phyloP scores from a whole-genome alignment of 2,888 invertebrate genomes.

The Coenonympha glycerion region DNA sequence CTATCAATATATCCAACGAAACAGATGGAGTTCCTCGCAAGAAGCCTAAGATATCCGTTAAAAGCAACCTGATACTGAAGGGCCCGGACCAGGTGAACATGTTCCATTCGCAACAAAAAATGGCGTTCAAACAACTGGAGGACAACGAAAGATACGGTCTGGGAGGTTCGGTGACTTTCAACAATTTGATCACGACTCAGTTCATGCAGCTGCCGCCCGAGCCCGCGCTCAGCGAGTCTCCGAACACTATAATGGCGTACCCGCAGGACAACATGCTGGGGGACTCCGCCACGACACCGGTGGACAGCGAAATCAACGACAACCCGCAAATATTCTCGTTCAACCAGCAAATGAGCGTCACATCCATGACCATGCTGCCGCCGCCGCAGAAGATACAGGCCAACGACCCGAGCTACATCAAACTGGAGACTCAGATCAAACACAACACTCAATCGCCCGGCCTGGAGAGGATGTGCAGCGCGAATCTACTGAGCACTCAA shows the following conservation, averaged over 20 bases:
- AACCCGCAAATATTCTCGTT: constrained; percentile 61
- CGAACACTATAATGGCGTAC: constrained; percentile 53
- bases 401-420: constrained; percentile 67
- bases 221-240: constrained; percentile 56
- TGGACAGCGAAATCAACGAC: constrained; percentile 45
- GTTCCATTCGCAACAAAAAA: constrained; percentile 70
- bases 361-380: constrained; percentile 55
- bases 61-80: constrained; percentile 69
- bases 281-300: constrained; percentile 52
- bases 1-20: constrained; percentile 50
- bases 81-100: constrained; percentile 69
- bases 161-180: constrained; percentile 62
- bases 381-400: constrained; percentile 58
- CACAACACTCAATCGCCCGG: constrained; percentile 69
- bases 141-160: constrained; percentile 63
- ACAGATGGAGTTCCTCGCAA: constrained; percentile 59
- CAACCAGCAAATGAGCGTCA: constrained; percentile 60
- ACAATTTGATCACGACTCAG: constrained; percentile 65
- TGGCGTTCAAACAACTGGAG: constrained; percentile 65
- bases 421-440: constrained; percentile 64
- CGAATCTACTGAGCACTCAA: constrained; percentile 52
- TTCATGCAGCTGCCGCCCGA: constrained; percentile 67
- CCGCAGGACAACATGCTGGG: constrained; percentile 54
- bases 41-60: constrained; percentile 72
- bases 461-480: constrained; percentile 65